Evolutionary conservation across 2,888 invertebrate species (phyloP).

Genomic region (Sinelater perroti): DNA sequence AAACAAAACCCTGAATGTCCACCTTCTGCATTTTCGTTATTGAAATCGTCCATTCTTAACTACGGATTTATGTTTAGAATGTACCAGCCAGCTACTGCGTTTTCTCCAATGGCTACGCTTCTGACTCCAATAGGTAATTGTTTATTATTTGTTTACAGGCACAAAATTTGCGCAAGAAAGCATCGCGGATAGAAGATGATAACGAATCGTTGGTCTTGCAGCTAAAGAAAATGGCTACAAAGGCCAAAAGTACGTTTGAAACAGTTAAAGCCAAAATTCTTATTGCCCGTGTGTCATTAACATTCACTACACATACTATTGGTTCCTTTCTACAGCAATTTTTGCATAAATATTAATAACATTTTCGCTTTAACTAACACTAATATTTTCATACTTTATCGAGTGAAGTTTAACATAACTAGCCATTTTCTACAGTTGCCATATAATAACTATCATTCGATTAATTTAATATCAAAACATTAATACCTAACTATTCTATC

Average conservation of each 20-base stretch:
- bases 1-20: slow-evolving; percentile 6
- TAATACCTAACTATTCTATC: too few species aligned
- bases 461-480: too few species aligned
- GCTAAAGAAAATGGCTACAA: slow-evolving; percentile 93
- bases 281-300: slow-evolving; percentile 34
- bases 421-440: slow-evolving; percentile 65
- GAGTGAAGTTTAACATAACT: slow-evolving; percentile 37
- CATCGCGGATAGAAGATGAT: slow-evolving; percentile 94
- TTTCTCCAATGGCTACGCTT: slow-evolving; percentile 57
- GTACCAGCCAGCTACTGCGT: slow-evolving; percentile 48
- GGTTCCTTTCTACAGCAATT: neutral
- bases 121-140: slow-evolving; percentile 55
- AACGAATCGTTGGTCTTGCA: slow-evolving; percentile 95
- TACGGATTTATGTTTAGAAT: slow-evolving; percentile 48
- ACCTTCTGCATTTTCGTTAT: slow-evolving; percentile 14
- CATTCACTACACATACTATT: slow-evolving; percentile 4
- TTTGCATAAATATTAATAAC: slow-evolving; percentile 23
- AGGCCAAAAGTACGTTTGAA: slow-evolving; percentile 43
- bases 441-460: slow-evolving; percentile 33
- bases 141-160: slow-evolving; percentile 70
- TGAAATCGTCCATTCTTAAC: slow-evolving; percentile 46
- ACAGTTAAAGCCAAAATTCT: slow-evolving; percentile 17
- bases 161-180: slow-evolving; percentile 87
- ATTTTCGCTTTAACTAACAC: slow-evolving; percentile 25
- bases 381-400: slow-evolving; percentile 21